phyloP scores from a whole-genome alignment of 2,113 vertebrate species.

The Pristiophorus japonicus region DNA sequence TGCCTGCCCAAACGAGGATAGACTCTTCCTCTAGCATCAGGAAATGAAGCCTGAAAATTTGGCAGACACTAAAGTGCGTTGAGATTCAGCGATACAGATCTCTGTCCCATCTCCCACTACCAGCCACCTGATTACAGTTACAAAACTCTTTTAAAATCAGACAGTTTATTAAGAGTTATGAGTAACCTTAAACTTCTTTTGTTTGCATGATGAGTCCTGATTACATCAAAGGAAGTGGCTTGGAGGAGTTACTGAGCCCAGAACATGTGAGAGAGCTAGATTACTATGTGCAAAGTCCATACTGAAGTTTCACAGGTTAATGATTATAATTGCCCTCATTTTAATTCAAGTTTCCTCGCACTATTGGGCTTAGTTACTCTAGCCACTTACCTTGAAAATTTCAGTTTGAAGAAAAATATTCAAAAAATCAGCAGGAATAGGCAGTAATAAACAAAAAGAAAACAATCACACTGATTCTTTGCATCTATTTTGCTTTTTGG shows the following conservation, averaged over 20 bases:
- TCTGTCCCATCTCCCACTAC: neutral
- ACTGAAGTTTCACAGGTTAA: neutral
- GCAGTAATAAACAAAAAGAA: neutral
- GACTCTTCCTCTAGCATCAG: neutral
- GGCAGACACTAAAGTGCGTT: neutral
- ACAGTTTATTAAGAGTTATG: neutral
- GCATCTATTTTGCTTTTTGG: neutral
- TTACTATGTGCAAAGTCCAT: neutral
- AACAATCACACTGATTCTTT: neutral
- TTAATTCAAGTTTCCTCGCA: neutral
- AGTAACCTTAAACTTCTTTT: neutral
- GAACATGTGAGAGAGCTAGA: neutral
- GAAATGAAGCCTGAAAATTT: neutral
- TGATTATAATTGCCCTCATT: neutral
- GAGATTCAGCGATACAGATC: neutral
- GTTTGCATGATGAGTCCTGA: conserved; percentile 3
- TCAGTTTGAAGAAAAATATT: neutral
- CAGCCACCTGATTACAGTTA: neutral
- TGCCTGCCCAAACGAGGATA: neutral
- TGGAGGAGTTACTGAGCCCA: neutral
- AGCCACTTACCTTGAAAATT: neutral
- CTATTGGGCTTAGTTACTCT: neutral
- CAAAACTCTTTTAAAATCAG: neutral
- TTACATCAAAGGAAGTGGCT: neutral
- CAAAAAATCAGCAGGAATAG: neutral